Percentiles rank a stretch among this genome's conserved stretches.
Conservation (phyloP, 1,140 invertebrate genomes). For the Cydia amplana region DNA sequence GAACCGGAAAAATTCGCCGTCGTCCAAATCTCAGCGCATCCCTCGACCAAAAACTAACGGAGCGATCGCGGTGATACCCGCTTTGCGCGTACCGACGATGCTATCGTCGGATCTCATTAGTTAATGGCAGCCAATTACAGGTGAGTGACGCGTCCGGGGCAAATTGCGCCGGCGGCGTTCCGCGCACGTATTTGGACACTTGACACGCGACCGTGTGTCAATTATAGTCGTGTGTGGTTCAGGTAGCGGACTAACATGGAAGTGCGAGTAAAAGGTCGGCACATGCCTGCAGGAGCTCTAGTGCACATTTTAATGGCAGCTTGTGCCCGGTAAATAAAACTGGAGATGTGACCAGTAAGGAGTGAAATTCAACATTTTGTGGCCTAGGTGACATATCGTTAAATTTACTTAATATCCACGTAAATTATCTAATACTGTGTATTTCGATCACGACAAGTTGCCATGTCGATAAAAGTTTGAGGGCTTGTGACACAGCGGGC, state of each 20-base stretch:
- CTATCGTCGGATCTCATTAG: slow-evolving; percentile 67
- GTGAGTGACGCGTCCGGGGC: slow-evolving; percentile 69
- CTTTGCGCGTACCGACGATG: slow-evolving; percentile 59
- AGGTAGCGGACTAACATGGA: background rate
- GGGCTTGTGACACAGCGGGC: too few species aligned
- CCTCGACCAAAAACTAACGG: slow-evolving; percentile 18
- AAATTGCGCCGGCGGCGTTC: slow-evolving; percentile 49
- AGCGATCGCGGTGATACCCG: slow-evolving; percentile 30
- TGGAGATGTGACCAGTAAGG: background rate
- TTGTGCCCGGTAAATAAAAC: background rate
- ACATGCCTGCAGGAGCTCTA: background rate
- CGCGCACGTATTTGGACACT: slow-evolving; percentile 40
- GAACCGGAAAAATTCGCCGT: slow-evolving; percentile 37
- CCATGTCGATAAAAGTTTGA: too few species aligned
- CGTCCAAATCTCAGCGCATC: slow-evolving; percentile 1
- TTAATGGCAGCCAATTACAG: slow-evolving; percentile 67
- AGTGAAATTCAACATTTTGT: too few species aligned
- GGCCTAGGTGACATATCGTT: too few species aligned
- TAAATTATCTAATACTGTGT: too few species aligned
- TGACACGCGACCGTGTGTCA: slow-evolving; percentile 33
- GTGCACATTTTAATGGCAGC: background rate
- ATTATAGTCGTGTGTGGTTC: slow-evolving; percentile 13
- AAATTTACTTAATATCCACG: too few species aligned
- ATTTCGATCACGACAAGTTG: too few species aligned
- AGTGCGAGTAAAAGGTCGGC: slow-evolving; percentile 9